phyloP scores from a whole-genome alignment of 2,888 invertebrate genomes.

The Megastigmus dorsalis region DNA sequence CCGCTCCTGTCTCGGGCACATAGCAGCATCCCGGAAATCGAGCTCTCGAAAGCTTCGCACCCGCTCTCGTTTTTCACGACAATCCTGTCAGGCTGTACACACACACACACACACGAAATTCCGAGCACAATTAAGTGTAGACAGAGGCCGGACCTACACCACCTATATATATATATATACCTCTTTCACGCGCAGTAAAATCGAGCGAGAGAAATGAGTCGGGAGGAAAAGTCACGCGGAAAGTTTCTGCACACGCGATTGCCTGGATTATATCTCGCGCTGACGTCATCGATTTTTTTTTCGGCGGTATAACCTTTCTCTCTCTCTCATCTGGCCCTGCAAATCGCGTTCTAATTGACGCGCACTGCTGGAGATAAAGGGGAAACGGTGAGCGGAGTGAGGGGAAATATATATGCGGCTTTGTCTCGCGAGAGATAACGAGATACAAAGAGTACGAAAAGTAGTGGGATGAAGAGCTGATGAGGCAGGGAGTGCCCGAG shows the following conservation, averaged over 20 bases:
- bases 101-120: constrained; percentile 1
- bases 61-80: constrained; percentile 7
- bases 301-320: neutral
- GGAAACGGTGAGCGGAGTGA: neutral
- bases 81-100: no score
- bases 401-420: neutral
- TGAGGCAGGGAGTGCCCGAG: no score
- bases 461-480: neutral
- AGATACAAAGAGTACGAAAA: constrained; percentile 55
- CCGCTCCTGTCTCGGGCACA: constrained; percentile 16
- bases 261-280: constrained; percentile 50
- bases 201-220: constrained; percentile 4
- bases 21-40: neutral
- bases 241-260: constrained; percentile 21
- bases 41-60: neutral
- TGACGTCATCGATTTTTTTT: constrained; percentile 30
- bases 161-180: no score
- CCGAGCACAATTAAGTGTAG: constrained; percentile 26
- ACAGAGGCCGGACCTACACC: neutral
- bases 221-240: neutral
- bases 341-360: constrained; percentile 53
- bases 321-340: neutral
- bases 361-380: no score
- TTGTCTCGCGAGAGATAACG: constrained; percentile 40
- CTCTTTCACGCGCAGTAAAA: neutral